These are phyloP conservation scores for Lemur catta DNA, from an alignment of 2,797 vertebrate species.

Conservation along the genomic window DNA sequence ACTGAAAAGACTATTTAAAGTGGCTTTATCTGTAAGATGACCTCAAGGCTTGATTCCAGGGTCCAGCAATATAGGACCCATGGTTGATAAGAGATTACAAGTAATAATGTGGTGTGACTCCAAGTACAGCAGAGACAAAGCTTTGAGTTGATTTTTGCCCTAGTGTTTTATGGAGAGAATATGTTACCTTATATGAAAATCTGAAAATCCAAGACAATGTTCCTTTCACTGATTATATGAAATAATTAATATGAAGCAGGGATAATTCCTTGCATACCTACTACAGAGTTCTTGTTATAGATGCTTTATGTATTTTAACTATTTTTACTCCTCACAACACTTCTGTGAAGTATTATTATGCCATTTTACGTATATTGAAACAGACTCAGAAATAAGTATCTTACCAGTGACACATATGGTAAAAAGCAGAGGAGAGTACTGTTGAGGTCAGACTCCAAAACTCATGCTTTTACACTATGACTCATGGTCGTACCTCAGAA, in stretches of 20 bases:
- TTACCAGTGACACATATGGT: background rate
- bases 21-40: background rate
- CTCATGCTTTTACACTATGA: background rate
- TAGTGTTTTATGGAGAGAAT: background rate
- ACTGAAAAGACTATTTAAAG: background rate
- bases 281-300: background rate
- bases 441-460: background rate
- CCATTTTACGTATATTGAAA: background rate
- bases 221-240: background rate
- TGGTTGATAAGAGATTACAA: background rate
- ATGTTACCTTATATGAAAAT: background rate
- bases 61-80: background rate
- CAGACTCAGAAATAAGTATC: background rate
- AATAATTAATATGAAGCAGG: background rate
- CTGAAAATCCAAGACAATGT: background rate
- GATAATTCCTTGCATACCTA: background rate
- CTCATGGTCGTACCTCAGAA: background rate
- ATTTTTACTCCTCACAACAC: background rate
- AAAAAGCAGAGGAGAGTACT: background rate
- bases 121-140: background rate
- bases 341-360: background rate
- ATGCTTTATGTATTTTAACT: background rate
- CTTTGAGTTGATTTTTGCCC: background rate
- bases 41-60: background rate
- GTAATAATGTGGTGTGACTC: background rate